Evolutionary conservation across 2,797 vertebrate species (phyloP), one percentile per base, ranked within the genome.

Genomic region (Darevskia nairensis): DNA sequence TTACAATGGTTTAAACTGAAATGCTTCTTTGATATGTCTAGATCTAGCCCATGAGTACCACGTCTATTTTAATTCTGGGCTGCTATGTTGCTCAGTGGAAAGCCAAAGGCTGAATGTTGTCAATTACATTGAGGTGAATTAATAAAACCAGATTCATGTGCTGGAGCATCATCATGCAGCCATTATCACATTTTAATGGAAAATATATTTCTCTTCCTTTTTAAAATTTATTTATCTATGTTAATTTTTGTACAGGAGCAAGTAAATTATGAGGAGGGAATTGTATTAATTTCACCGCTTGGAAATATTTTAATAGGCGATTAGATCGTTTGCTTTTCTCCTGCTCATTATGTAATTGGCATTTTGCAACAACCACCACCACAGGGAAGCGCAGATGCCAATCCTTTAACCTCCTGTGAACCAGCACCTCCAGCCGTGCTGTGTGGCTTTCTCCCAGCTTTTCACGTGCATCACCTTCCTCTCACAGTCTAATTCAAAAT

Each of bases 171-270:
- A 55, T 94, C 95, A 68, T 93, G 95, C 92, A 93, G 91, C 95
- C 92, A 87, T 92, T 92, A 94, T 95, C 94, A 68, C 88, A 94
- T 95, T 96, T 97, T 96, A 95, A 94, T 96, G 95, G 92, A 93
- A 95, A 95, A 94, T 94, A 92, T 94, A 94, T 94, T 93, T 89
- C 90, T 92, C 91, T 82, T 94, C 93, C 96, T 94, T 94, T 92
- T 91, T 87, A 21, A 93, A 96, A 96, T 96, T 96, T 96, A 96
- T 96, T 96, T 96, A 96, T 96, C 95, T 96, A 94, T 96, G 96
- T 94, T 96, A 97, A 96, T 96, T 96, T 85, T 94, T 94, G 94
- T 94, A 90, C 75, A 81, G 94, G 95, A 91, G 93, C 90, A 93
- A 96, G 94, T 94, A 95, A 95, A 94, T 96, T 96, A 95, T 94